phyloP scores from a whole-genome alignment of 2,888 invertebrate genomes.

The Meteorus colon region DNA sequence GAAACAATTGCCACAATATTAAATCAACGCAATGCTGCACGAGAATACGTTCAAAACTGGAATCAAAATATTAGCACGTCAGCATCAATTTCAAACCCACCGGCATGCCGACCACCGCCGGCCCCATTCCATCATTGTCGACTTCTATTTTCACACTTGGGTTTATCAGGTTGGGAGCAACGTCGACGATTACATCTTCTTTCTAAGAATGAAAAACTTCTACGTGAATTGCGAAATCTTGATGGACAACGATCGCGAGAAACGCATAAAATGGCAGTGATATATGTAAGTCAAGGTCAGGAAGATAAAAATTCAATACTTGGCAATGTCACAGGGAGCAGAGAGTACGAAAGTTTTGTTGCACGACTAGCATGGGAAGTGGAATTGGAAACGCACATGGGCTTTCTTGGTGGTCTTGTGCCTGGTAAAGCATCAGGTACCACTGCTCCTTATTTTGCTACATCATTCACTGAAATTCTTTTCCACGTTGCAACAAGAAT shows the following conservation, averaged over 20 bases:
- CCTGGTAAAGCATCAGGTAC: slow-evolving; percentile 93
- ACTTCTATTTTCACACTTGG: slow-evolving; percentile 92
- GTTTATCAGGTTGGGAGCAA: slow-evolving; percentile 92
- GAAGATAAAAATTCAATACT: slow-evolving; percentile 96
- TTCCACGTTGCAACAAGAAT: slow-evolving; percentile 99
- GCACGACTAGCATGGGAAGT: slow-evolving; percentile 86
- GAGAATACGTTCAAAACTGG: slow-evolving; percentile 79
- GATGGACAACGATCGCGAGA: slow-evolving; percentile 94
- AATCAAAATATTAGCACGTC: slow-evolving; percentile 73
- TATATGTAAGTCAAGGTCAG: slow-evolving; percentile 98
- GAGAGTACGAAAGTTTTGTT: slow-evolving; percentile 92
- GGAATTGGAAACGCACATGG: slow-evolving; percentile 94
- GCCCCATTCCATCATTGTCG: slow-evolving; percentile 89
- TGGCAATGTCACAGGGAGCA: slow-evolving; percentile 92
- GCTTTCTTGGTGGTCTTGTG: slow-evolving; percentile 94
- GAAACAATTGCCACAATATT: slow-evolving; percentile 90
- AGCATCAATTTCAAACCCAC: slow-evolving; percentile 74
- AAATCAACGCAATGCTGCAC: slow-evolving; percentile 88
- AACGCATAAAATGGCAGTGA: slow-evolving; percentile 97
- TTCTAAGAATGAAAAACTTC: slow-evolving; percentile 89
- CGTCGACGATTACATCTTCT: slow-evolving; percentile 89
- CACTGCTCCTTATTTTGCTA: slow-evolving; percentile 96
- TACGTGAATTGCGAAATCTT: slow-evolving; percentile 93
- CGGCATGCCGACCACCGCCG: slow-evolving; percentile 75
- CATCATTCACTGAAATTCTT: slow-evolving; percentile 93